These are phyloP conservation scores for Synaphobranchus kaupii DNA, from an alignment of 2,797 vertebrate species.

Conservation along the genomic window DNA sequence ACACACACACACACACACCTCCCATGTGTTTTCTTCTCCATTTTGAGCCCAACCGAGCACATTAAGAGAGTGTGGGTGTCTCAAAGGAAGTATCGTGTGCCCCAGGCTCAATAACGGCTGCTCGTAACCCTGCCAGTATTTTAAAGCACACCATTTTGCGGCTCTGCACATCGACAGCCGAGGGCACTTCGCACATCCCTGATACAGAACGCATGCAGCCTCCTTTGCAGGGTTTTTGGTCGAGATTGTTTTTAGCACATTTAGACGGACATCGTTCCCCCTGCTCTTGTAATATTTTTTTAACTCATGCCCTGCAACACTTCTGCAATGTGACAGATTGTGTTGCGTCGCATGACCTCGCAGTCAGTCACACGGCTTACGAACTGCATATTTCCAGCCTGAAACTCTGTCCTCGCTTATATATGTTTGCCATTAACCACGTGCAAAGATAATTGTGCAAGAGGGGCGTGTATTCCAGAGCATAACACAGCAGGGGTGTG, in stretches of 20 bases:
- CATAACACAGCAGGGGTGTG: neutral
- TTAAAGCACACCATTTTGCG: neutral
- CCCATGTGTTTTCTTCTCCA: neutral
- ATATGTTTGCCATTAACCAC: neutral
- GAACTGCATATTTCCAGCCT: neutral
- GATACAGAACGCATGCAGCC: neutral
- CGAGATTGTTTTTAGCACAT: neutral
- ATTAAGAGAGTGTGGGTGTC: neutral
- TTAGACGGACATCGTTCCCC: too few relatives aligned
- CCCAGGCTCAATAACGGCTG: neutral
- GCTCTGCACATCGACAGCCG: neutral
- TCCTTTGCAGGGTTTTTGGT: neutral
- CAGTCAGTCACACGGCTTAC: neutral
- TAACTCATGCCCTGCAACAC: too few relatives aligned
- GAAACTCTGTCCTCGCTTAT: neutral
- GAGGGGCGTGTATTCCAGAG: neutral
- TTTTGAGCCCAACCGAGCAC: neutral
- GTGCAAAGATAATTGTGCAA: neutral
- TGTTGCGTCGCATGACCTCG: neutral
- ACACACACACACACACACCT: neutral
- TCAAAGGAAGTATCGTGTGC: neutral
- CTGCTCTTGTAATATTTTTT: too few relatives aligned
- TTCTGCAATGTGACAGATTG: neutral
- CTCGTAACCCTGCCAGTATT: neutral
- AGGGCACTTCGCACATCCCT: neutral